Percentiles rank a stretch among this genome's conserved stretches.
phyloP scores from a whole-genome alignment of 1,140 invertebrate genomes.

The Dendroctonus valens region DNA sequence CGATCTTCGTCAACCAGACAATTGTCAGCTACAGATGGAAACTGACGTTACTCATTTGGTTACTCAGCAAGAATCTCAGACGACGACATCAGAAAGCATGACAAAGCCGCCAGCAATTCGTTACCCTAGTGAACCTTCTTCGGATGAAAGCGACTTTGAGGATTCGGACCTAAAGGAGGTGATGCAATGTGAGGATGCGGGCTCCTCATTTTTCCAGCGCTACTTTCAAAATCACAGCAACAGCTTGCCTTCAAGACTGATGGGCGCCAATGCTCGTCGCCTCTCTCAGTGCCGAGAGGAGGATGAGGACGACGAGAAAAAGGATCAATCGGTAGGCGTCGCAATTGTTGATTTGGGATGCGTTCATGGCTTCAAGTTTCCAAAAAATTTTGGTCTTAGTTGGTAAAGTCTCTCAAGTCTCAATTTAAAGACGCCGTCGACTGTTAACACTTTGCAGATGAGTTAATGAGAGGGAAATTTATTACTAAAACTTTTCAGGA shows the following conservation, averaged over 20 bases:
- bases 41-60: conserved; percentile 27
- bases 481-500: too few relatives aligned
- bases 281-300: conserved; percentile 79
- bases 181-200: conserved; percentile 22
- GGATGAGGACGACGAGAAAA: conserved; percentile 71
- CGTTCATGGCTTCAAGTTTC: too few relatives aligned
- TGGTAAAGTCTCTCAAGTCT: too few relatives aligned
- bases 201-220: conserved; percentile 62
- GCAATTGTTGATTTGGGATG: too few relatives aligned
- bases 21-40: conserved; percentile 26
- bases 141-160: conserved; percentile 62
- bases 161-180: conserved; percentile 53
- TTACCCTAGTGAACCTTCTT: conserved; percentile 12
- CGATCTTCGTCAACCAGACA: background rate
- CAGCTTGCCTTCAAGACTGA: conserved; percentile 44
- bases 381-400: too few relatives aligned
- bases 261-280: conserved; percentile 55
- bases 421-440: too few relatives aligned
- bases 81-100: background rate
- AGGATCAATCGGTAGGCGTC: conserved; percentile 40
- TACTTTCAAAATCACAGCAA: conserved; percentile 72
- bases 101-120: background rate
- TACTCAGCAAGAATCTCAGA: conserved; percentile 1
- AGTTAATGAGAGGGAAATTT: too few relatives aligned
- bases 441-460: too few relatives aligned